A percentile compares a stretch with the other conserved stretches of the same genome.
These are phyloP conservation scores for Furcula furcula DNA, from an alignment of 2,888 invertebrate genomes.

Conservation along the genomic window DNA sequence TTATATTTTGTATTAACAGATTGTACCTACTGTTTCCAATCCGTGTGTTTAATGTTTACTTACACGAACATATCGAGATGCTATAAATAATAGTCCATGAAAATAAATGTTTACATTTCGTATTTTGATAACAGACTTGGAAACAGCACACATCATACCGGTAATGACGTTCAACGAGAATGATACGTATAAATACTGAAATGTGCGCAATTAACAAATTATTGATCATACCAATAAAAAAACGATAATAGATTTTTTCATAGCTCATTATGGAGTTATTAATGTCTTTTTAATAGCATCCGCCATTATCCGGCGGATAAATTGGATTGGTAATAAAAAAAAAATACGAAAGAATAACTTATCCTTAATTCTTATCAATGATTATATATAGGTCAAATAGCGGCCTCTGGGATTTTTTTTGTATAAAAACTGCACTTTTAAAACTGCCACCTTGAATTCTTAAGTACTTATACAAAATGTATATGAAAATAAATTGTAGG, in stretches of 20 bases:
- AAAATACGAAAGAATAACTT: too few relatives aligned
- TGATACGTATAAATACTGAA: neutral
- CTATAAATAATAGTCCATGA: neutral
- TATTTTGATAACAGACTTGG: neutral
- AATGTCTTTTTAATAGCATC: constrained; percentile 33
- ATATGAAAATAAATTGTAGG: too few relatives aligned
- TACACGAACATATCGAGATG: neutral
- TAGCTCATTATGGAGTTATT: constrained; percentile 19
- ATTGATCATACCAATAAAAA: neutral
- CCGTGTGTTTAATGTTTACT: neutral
- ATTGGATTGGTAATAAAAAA: too few relatives aligned
- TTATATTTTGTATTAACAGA: too few relatives aligned
- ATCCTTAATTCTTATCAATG: too few relatives aligned
- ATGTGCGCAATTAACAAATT: neutral
- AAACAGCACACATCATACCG: neutral
- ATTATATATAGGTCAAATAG: too few relatives aligned
- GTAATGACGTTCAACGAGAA: neutral
- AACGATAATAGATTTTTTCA: constrained; percentile 8
- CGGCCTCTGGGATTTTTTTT: too few relatives aligned
- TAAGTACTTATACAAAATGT: too few relatives aligned
- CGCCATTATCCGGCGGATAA: constrained; percentile 21
- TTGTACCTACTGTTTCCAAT: neutral
- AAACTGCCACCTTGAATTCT: too few relatives aligned
- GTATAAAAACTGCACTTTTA: too few relatives aligned
- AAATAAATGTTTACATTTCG: neutral